Conservation (phyloP, 2,797 vertebrate species). For the Acrocephalus scirpaceus region DNA sequence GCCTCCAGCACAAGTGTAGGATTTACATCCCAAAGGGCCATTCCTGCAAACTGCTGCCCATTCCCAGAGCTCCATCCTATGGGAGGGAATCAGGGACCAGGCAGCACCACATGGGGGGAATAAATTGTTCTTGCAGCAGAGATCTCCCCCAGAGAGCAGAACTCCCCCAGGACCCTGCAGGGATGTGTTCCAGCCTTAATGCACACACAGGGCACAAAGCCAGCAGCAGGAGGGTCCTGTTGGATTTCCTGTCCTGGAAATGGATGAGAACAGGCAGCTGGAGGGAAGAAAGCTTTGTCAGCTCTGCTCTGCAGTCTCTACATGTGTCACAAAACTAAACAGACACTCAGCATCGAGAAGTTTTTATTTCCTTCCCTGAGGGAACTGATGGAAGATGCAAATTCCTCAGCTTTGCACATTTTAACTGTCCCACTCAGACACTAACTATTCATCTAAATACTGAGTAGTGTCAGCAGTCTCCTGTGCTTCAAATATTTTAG, state of each 20-base stretch:
- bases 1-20: neutral
- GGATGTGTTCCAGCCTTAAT: neutral
- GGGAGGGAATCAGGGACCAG: neutral
- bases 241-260: neutral
- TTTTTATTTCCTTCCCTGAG: constrained; percentile 22
- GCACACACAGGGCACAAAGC: neutral
- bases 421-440: neutral
- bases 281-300: neutral
- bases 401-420: neutral
- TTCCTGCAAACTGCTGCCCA: neutral
- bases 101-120: neutral
- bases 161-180: accelerated
- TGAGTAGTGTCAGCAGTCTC: neutral
- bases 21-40: neutral
- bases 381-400: neutral
- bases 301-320: neutral
- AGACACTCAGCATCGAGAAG: neutral
- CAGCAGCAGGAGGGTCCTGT: neutral
- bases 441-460: neutral
- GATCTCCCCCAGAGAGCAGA: neutral
- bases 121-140: neutral
- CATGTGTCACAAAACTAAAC: neutral
- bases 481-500: constrained; percentile 39
- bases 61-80: neutral
- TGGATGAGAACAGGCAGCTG: neutral